Evolutionary conservation across 2,113 vertebrate species (phyloP).

Genomic region (Plecturocebus donacophilus): DNA sequence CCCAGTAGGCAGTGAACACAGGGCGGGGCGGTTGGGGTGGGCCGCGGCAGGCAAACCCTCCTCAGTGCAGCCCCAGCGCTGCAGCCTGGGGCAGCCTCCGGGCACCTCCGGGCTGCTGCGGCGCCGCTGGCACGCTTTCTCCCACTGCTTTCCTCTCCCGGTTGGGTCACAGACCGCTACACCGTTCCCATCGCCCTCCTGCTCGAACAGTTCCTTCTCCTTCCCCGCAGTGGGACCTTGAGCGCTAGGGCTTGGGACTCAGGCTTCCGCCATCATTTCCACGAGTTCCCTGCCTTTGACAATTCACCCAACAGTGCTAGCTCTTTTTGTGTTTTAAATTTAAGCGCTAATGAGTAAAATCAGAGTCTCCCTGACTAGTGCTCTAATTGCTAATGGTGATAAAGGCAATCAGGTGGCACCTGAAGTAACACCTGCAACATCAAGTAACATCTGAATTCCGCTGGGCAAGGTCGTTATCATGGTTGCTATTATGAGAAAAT

Average conservation of each 20-base stretch:
- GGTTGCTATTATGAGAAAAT: background rate
- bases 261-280: background rate
- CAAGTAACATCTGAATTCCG: background rate
- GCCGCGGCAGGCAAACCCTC: too few species aligned
- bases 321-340: background rate
- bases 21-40: too few species aligned
- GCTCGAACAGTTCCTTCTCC: background rate
- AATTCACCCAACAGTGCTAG: background rate
- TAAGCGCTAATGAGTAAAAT: background rate
- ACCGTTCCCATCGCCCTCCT: background rate
- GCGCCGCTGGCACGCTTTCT: background rate
- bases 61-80: too few species aligned
- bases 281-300: background rate
- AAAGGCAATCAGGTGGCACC: background rate
- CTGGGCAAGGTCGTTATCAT: background rate
- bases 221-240: background rate
- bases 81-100: too few species aligned
- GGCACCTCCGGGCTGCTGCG: background rate
- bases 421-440: too few species aligned
- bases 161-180: background rate
- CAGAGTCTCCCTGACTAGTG: background rate
- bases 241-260: background rate
- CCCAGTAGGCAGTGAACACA: background rate
- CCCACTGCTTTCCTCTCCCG: background rate
- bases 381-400: background rate